These are phyloP conservation scores for Punctoribates punctum DNA, from an alignment of 2,888 invertebrate genomes.

Conservation along the genomic window DNA sequence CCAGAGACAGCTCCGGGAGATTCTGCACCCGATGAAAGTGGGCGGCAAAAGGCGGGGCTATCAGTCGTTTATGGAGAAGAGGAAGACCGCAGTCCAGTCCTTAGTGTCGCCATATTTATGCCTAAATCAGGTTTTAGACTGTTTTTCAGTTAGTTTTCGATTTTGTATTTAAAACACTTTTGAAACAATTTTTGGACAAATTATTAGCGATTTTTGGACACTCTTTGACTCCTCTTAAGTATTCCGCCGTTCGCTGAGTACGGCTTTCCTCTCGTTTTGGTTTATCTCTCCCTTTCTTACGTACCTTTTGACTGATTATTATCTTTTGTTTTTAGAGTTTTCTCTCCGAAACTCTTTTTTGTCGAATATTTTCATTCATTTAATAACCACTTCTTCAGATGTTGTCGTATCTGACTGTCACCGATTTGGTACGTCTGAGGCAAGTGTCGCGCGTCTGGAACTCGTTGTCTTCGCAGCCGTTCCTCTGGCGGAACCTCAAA, in stretches of 20 bases:
- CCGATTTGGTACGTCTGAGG: constrained; percentile 38
- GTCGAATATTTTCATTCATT: background rate
- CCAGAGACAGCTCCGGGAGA: constrained; percentile 4
- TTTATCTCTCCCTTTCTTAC: background rate
- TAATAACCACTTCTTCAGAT: background rate
- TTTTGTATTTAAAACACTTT: background rate
- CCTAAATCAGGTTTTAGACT: constrained; percentile 6
- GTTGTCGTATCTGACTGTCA: constrained; percentile 36
- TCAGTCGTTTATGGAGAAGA: background rate
- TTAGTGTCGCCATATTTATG: background rate
- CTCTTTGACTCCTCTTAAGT: background rate
- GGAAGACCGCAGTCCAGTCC: background rate
- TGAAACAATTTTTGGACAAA: constrained; percentile 26
- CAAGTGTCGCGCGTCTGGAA: constrained; percentile 40
- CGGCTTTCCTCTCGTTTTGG: too few relatives aligned
- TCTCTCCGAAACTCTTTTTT: background rate
- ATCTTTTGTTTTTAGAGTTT: background rate
- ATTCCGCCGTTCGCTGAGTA: background rate
- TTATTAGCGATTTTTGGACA: background rate
- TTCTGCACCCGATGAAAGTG: background rate
- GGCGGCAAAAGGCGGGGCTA: background rate
- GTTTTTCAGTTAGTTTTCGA: background rate
- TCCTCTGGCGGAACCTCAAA: constrained; percentile 38
- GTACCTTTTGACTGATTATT: background rate
- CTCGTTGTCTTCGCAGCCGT: constrained; percentile 24